Evolutionary conservation across 2,888 invertebrate genomes (phyloP).

Genomic region (Cryptosula pallasiana): DNA sequence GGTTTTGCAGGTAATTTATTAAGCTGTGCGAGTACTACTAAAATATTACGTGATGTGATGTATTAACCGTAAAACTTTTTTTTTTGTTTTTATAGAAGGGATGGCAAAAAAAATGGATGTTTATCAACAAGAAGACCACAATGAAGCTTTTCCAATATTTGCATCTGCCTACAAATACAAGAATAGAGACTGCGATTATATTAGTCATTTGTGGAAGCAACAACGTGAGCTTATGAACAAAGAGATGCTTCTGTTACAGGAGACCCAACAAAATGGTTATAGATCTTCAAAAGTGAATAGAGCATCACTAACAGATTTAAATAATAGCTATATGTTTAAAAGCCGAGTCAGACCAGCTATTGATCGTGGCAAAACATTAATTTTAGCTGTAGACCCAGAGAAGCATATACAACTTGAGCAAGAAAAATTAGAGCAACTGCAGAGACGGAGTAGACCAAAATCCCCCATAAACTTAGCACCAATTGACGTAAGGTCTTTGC

Average conservation of each 20-base stretch:
- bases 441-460: background rate
- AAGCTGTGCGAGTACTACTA: no score
- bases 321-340: background rate
- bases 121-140: no score
- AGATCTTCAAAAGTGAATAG: no score
- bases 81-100: no score
- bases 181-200: background rate
- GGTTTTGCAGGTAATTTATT: no score
- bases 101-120: no score
- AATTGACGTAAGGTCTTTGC: background rate
- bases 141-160: no score
- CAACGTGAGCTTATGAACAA: background rate
- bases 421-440: background rate
- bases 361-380: background rate
- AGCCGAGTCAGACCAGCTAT: background rate
- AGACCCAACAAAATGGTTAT: no score
- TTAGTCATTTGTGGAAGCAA: background rate
- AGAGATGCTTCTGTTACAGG: background rate
- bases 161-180: background rate
- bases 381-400: background rate
- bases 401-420: background rate
- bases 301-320: no score
- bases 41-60: no score
- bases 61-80: no score
- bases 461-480: background rate